Conservation (phyloP, 2,888 invertebrate species). For the Malthinus seriepunctatus region DNA sequence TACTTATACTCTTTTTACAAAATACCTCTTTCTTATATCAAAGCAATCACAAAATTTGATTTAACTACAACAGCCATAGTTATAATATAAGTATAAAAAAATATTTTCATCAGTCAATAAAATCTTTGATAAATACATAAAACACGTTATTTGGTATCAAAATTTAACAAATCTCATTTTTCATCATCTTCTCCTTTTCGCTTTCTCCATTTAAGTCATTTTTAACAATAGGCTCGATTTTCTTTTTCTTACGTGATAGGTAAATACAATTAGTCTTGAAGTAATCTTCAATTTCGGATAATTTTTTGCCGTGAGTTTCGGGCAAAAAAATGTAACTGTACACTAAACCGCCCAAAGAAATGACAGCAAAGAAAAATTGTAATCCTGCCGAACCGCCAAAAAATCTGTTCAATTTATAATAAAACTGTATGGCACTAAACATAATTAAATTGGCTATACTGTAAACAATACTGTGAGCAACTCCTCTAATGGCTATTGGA, state of each 20-base stretch:
- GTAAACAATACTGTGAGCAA: constrained; percentile 61
- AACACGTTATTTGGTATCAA: background rate
- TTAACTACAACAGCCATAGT: too few species aligned
- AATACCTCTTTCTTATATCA: too few species aligned
- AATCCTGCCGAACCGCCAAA: constrained; percentile 56
- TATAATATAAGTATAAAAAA: too few species aligned
- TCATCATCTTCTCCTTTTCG: background rate
- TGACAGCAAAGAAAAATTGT: constrained; percentile 59
- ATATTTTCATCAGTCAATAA: too few species aligned
- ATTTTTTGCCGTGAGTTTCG: constrained; percentile 58
- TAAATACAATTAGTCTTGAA: constrained; percentile 51
- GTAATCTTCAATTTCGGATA: constrained; percentile 58
- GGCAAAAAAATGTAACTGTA: constrained; percentile 57
- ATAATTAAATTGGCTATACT: constrained; percentile 60
- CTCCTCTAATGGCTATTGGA: constrained; percentile 61
- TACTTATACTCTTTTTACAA: too few species aligned
- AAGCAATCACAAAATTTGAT: too few species aligned
- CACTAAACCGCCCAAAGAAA: constrained; percentile 51
- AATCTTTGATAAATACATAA: too few species aligned
- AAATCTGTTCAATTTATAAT: constrained; percentile 46
- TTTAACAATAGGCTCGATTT: background rate
- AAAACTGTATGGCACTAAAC: constrained; percentile 61
- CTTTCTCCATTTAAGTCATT: background rate
- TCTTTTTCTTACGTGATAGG: constrained; percentile 25
- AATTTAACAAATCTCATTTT: constrained; percentile 1